Evolutionary conservation across 2,888 invertebrate genomes (phyloP).

Genomic region (Stegophylla sp.): DNA sequence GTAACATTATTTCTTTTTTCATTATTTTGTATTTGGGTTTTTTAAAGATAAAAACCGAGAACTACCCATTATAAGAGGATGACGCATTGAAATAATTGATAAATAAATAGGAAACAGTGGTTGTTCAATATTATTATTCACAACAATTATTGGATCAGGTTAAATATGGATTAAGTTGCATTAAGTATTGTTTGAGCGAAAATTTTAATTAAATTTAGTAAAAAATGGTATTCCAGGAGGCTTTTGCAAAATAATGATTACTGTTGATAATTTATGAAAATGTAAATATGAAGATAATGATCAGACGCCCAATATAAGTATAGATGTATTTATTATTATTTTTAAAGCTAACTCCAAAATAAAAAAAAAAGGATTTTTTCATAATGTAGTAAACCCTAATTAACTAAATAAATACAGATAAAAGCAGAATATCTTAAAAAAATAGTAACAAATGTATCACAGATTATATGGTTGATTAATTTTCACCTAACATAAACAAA

Average conservation of each 20-base stretch:
- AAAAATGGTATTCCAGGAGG: neutral
- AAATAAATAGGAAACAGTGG: neutral
- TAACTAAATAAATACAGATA: conserved; percentile 56
- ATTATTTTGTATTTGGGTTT: neutral
- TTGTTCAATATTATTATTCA: neutral
- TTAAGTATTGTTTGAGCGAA: neutral
- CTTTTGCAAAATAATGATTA: neutral
- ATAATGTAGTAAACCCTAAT: conserved; percentile 46
- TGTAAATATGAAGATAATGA: neutral
- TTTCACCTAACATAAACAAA: conserved; percentile 57
- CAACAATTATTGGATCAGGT: neutral
- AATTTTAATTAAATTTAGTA: neutral
- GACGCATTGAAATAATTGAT: neutral
- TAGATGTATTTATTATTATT: neutral
- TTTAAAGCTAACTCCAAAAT: conserved; percentile 31
- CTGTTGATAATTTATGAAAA: neutral
- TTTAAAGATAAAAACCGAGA: neutral
- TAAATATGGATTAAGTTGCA: no score
- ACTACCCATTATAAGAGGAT: neutral
- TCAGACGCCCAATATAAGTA: conserved; percentile 29
- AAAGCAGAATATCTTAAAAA: conserved; percentile 59
- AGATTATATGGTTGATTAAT: conserved; percentile 59
- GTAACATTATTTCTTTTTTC: conserved; percentile 13
- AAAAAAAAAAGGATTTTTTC: conserved; percentile 3
- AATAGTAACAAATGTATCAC: conserved; percentile 59